These are phyloP conservation scores for Temnothorax curvispinosus DNA, from an alignment of 1,140 invertebrate species.

Conservation along the genomic window DNA sequence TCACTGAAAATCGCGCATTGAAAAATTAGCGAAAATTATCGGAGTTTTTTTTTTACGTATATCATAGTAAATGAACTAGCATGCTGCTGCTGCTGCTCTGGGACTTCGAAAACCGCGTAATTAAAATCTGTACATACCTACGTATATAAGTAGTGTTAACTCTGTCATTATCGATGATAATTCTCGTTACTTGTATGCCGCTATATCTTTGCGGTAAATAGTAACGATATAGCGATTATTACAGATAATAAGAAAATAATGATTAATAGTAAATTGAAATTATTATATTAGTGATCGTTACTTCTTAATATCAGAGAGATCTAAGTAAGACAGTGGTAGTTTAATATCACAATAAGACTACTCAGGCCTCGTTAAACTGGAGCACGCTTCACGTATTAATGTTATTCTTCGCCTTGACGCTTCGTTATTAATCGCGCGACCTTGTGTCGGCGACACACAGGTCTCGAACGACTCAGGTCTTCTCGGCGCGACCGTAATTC, in stretches of 20 bases:
- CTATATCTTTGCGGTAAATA: slow-evolving; percentile 66
- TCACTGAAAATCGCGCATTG: not conserved
- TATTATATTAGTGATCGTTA: slow-evolving; percentile 79
- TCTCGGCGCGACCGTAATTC: slow-evolving; percentile 53
- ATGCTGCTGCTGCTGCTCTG: slow-evolving; percentile 20
- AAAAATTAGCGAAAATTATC: not conserved
- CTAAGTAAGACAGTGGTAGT: slow-evolving; percentile 86
- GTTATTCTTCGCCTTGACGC: slow-evolving; percentile 64
- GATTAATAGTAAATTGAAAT: slow-evolving; percentile 76
- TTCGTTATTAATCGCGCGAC: slow-evolving; percentile 68
- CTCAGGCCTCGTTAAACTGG: slow-evolving; percentile 85
- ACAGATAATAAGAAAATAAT: slow-evolving; percentile 74
- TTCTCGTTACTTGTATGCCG: slow-evolving; percentile 62
- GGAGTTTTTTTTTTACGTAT: slow-evolving; percentile 14
- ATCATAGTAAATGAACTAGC: slow-evolving; percentile 33
- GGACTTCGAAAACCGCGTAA: slow-evolving; percentile 53
- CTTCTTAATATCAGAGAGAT: slow-evolving; percentile 86
- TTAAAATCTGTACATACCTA: slow-evolving; percentile 71
- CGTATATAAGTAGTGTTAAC: slow-evolving; percentile 64
- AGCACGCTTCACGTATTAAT: slow-evolving; percentile 72
- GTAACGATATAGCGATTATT: slow-evolving; percentile 68
- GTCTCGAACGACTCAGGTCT: slow-evolving; percentile 64
- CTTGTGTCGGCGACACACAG: slow-evolving; percentile 45
- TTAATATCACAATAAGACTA: slow-evolving; percentile 87
- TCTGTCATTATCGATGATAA: slow-evolving; percentile 61